These are phyloP conservation scores for Myotis davidii DNA, from an alignment of 2,113 vertebrate genomes.

Conservation along the genomic window DNA sequence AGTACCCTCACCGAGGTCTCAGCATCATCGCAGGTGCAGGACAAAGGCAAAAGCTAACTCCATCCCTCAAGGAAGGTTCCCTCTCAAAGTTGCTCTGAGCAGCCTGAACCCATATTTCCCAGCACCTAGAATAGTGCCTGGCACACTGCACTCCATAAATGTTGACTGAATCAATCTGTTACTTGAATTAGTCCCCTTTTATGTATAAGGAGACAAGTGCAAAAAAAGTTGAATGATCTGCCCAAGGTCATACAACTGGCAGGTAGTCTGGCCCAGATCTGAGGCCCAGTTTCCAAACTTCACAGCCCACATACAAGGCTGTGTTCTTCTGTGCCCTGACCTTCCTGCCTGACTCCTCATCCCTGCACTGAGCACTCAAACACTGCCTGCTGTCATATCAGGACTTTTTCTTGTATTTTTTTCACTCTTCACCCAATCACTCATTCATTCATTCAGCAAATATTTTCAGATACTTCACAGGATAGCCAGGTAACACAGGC, in stretches of 20 bases:
- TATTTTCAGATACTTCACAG: not conserved
- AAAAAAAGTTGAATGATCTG: not conserved
- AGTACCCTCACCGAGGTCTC: not conserved
- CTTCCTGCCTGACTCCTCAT: not conserved
- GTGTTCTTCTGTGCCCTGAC: not conserved
- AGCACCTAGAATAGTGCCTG: not conserved
- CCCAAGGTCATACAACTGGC: not conserved
- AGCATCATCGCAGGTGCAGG: fast-evolving
- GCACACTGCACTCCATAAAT: not conserved
- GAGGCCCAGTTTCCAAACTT: not conserved
- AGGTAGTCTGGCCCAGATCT: not conserved
- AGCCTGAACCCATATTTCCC: not conserved
- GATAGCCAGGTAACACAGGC: not conserved
- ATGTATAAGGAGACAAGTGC: not conserved
- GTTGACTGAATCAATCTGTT: not conserved
- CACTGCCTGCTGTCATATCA: not conserved
- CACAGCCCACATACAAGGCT: not conserved
- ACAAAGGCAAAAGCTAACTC: not conserved
- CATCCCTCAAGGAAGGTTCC: not conserved
- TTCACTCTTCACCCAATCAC: not conserved
- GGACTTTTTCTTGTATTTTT: not conserved
- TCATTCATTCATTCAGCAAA: conserved; percentile 5
- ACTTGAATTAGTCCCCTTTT: not conserved
- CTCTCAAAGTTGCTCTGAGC: not conserved
- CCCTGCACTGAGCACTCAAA: not conserved